Evolutionary conservation across 2,888 invertebrate species (phyloP).

Genomic region (Pseudococcus viburni): DNA sequence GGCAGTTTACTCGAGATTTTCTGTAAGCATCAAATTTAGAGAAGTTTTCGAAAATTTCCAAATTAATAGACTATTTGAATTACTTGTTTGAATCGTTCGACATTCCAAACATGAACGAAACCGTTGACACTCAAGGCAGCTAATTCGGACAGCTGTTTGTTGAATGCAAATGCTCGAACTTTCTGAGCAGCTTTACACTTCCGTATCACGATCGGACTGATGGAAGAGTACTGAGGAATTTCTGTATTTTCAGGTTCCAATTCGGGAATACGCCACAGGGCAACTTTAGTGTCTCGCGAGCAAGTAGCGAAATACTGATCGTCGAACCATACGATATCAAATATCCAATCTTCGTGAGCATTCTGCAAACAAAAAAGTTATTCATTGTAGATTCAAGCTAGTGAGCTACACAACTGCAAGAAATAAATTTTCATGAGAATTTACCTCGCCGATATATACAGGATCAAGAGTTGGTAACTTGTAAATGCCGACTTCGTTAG

Average conservation of each 20-base stretch:
- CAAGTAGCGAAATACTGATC: constrained; percentile 96
- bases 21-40: constrained; percentile 70
- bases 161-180: constrained; percentile 89
- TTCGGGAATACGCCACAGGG: constrained; percentile 86
- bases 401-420: not conserved
- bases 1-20: constrained; percentile 89
- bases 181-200: constrained; percentile 86
- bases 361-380: constrained; percentile 70
- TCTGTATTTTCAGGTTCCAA: constrained; percentile 71
- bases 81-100: constrained; percentile 87
- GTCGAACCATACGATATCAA: constrained; percentile 96
- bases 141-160: constrained; percentile 87
- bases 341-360: constrained; percentile 93
- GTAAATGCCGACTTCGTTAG: constrained; percentile 92
- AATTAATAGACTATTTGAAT: constrained; percentile 3
- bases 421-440: not conserved
- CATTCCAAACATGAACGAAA: constrained; percentile 94
- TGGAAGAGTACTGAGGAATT: constrained; percentile 58
- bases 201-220: constrained; percentile 78
- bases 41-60: not conserved
- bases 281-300: constrained; percentile 91
- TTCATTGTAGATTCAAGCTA: not conserved
- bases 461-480: constrained; percentile 95
- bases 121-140: constrained; percentile 93
- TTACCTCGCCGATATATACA: constrained; percentile 89